Percentiles rank a stretch among this genome's conserved stretches.
Conservation (phyloP, 2,888 invertebrate genomes). For the Drosophila paranaensis region DNA sequence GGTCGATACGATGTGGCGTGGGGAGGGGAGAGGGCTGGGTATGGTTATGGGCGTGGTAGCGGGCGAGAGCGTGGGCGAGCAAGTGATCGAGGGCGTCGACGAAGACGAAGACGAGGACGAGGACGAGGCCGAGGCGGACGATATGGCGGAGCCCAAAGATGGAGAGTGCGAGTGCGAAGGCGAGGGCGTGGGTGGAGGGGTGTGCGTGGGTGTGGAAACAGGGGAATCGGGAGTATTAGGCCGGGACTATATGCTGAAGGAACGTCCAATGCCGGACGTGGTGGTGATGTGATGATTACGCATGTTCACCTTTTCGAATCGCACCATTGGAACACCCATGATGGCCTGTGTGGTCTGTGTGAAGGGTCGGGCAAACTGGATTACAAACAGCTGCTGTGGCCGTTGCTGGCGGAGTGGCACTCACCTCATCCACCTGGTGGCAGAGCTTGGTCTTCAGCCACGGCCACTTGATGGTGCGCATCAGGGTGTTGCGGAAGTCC, state of each 20-base stretch:
- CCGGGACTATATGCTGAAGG: constrained; percentile 82
- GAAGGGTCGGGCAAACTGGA: constrained; percentile 49
- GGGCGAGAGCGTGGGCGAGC: constrained; percentile 5
- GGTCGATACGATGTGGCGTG: neutral
- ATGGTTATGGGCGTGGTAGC: neutral
- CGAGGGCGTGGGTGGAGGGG: neutral
- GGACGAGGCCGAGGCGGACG: neutral
- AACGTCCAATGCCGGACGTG: constrained; percentile 83
- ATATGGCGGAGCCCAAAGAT: neutral
- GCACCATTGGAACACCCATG: constrained; percentile 59
- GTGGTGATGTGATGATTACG: constrained; percentile 82
- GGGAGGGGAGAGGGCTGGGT: neutral
- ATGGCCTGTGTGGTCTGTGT: constrained; percentile 48
- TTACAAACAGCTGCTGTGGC: constrained; percentile 43
- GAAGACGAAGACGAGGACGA: neutral
- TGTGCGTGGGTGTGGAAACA: neutral
- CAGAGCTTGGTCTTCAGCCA: constrained; percentile 83
- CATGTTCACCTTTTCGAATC: constrained; percentile 50
- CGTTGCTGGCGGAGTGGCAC: constrained; percentile 57
- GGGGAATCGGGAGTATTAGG: neutral
- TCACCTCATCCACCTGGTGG: constrained; percentile 83
- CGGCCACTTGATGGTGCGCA: constrained; percentile 88
- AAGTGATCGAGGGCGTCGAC: neutral
- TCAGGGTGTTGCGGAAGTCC: constrained; percentile 90
- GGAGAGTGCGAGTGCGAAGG: neutral